These are phyloP conservation scores for Globia sparganii DNA, from an alignment of 2,888 invertebrate species.

Conservation along the genomic window DNA sequence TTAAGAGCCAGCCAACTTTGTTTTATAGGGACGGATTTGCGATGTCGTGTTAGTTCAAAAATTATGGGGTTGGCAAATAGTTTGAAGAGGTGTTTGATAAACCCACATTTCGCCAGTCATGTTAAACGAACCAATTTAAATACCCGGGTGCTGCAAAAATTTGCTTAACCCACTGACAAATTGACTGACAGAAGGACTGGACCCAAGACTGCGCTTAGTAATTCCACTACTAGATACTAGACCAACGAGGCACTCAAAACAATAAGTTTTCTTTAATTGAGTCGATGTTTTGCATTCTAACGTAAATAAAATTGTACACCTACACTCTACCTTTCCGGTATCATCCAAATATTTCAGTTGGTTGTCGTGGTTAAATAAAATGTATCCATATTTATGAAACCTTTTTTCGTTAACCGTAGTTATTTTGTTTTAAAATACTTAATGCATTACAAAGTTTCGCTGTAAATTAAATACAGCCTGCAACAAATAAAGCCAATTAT, in stretches of 20 bases:
- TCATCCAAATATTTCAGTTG: constrained; percentile 7
- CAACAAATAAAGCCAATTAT: constrained; percentile 23
- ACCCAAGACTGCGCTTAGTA: background rate
- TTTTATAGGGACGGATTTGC: constrained; percentile 40
- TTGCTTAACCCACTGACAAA: background rate
- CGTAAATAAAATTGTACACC: background rate
- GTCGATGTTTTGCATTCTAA: background rate
- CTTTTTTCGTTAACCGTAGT: background rate
- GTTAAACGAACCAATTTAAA: background rate
- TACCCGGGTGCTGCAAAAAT: background rate
- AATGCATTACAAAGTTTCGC: constrained; percentile 13
- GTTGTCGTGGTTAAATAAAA: background rate
- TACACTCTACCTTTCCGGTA: background rate
- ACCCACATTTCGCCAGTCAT: background rate
- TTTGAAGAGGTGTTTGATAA: background rate
- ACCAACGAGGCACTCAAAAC: background rate
- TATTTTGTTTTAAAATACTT: constrained; percentile 18
- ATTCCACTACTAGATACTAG: too few species aligned
- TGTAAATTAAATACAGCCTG: constrained; percentile 1
- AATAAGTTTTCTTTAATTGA: background rate
- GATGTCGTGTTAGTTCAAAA: constrained; percentile 41
- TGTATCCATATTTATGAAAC: background rate
- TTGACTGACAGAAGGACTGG: background rate
- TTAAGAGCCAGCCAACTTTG: constrained; percentile 63
- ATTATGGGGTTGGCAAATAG: background rate